These are phyloP conservation scores for Damaliscus lunatus DNA, from an alignment of 2,113 vertebrate species.

Conservation along the genomic window DNA sequence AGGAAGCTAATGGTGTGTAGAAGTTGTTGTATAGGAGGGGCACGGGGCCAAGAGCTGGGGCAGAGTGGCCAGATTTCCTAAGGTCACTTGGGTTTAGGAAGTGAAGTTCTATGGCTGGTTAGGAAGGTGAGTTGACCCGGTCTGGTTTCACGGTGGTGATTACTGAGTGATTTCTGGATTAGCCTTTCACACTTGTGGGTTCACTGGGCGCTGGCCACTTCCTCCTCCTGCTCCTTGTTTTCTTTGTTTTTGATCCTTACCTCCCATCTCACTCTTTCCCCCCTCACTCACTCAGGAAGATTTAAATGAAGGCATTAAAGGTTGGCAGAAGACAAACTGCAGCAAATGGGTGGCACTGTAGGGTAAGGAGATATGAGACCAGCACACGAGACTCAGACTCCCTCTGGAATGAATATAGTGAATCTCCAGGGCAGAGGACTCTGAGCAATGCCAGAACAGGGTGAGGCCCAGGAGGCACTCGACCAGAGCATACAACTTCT, in stretches of 20 bases:
- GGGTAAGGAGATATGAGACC: background rate
- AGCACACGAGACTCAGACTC: background rate
- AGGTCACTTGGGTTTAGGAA: conserved; percentile 67
- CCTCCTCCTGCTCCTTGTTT: conserved; percentile 55
- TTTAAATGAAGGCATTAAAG: background rate
- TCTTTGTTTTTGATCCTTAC: background rate
- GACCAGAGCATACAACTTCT: background rate
- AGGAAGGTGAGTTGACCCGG: background rate
- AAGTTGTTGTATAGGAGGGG: conserved; percentile 29
- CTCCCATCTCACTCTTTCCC: background rate
- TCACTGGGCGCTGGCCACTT: conserved; percentile 59
- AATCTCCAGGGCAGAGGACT: background rate
- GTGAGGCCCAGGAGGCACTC: background rate
- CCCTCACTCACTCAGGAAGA: background rate
- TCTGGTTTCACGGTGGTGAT: background rate
- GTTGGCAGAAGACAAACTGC: background rate
- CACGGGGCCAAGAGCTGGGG: conserved; percentile 60
- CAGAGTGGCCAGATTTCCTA: conserved; percentile 35
- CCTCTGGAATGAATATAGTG: background rate
- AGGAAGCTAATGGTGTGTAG: conserved; percentile 55
- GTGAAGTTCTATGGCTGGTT: conserved; percentile 9
- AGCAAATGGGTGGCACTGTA: background rate
- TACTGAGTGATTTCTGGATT: conserved; percentile 69
- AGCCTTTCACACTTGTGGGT: conserved; percentile 74
- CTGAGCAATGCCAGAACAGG: background rate